A percentile compares a stretch with the other conserved stretches of the same genome.
These are phyloP conservation scores for Oryctolagus cuniculus DNA, from an alignment of 2,113 vertebrate species.

Conservation along the genomic window DNA sequence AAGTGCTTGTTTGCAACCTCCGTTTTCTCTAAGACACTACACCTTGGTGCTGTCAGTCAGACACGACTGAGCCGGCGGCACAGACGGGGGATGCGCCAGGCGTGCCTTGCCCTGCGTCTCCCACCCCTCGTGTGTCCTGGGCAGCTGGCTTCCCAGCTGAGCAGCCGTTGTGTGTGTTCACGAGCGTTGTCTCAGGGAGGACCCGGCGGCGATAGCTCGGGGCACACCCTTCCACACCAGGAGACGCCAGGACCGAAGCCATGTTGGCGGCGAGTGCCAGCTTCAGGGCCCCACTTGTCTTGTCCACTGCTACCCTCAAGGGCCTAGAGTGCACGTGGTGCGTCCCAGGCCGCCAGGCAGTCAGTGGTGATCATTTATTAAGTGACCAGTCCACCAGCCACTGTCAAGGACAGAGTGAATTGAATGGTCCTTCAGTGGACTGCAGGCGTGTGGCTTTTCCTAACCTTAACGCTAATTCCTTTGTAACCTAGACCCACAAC, in stretches of 20 bases:
- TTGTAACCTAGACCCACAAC: not conserved
- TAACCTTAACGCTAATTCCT: not conserved
- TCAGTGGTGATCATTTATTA: not conserved
- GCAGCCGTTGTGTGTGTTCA: conserved; percentile 3
- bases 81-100: not conserved
- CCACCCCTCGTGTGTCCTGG: not conserved
- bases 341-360: fast-evolving
- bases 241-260: not conserved
- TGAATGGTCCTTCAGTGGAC: not conserved
- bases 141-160: conserved; percentile 10
- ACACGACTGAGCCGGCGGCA: not conserved
- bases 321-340: not conserved
- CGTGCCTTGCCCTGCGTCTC: not conserved
- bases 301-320: not conserved
- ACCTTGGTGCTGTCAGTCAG: not conserved
- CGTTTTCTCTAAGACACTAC: conserved; percentile 9
- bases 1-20: not conserved
- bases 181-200: not conserved
- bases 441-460: not conserved
- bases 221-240: not conserved
- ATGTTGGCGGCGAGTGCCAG: not conserved
- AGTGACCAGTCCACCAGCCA: not conserved
- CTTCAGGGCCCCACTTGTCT: not conserved
- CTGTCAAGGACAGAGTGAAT: not conserved
- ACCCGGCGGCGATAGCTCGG: not conserved